These are phyloP conservation scores for Coluber constrictor DNA, from an alignment of 2,797 vertebrate species.

Conservation along the genomic window DNA sequence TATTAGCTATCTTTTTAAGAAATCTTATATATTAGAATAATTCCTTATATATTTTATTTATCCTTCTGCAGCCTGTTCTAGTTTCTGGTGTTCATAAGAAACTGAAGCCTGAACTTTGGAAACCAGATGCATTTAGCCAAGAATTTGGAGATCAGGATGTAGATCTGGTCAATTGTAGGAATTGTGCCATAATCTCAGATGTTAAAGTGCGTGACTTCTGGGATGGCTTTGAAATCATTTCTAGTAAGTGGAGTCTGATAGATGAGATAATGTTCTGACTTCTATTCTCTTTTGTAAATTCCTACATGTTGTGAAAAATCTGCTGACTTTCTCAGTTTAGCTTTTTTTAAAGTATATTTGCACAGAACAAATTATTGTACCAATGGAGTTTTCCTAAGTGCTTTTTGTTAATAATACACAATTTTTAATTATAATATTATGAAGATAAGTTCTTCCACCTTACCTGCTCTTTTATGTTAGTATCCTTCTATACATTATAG, in stretches of 20 bases:
- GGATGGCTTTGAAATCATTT: constrained; percentile 97
- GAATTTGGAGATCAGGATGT: constrained; percentile 99
- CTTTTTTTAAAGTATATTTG: not conserved
- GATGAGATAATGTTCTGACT: constrained; percentile 3
- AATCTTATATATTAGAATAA: constrained; percentile 50
- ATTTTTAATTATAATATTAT: not conserved
- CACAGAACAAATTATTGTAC: not conserved
- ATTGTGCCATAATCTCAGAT: constrained; percentile 96
- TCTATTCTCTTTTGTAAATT: not conserved
- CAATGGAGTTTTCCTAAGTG: not conserved
- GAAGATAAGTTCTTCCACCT: not conserved
- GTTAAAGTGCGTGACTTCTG: constrained; percentile 99
- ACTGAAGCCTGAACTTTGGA: constrained; percentile 87
- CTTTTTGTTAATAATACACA: not conserved
- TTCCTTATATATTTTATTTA: constrained; percentile 62
- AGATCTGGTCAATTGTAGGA: constrained; percentile 98
- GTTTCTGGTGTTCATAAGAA: constrained; percentile 97
- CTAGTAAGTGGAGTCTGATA: constrained; percentile 79
- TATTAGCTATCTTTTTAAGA: not conserved
- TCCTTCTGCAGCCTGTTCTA: constrained; percentile 88
- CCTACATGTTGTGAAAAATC: not conserved
- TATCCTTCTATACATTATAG: not conserved
- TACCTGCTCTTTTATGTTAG: not conserved
- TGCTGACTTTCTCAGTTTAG: not conserved
- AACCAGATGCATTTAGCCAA: constrained; percentile 91